Conservation (phyloP, 2,888 invertebrate species). For the Cryptus armator region DNA sequence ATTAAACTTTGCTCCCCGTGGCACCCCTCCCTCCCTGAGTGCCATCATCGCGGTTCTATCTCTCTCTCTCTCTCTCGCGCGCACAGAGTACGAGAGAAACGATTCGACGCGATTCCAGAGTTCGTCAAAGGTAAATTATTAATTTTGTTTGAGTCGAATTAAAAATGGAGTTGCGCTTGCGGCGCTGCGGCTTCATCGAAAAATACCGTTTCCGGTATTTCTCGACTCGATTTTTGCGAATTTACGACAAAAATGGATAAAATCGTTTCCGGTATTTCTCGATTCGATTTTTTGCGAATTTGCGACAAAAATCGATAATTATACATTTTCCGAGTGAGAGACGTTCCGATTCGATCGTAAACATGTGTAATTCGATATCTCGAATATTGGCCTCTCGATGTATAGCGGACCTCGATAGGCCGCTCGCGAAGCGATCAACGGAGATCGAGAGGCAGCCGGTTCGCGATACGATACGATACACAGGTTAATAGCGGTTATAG, state of each 20-base stretch:
- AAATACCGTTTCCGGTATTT: background rate
- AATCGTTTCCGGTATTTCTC: too few species aligned
- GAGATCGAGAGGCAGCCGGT: too few species aligned
- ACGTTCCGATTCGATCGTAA: too few species aligned
- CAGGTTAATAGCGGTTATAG: background rate
- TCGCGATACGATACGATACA: background rate
- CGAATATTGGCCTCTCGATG: too few species aligned
- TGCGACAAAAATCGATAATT: too few species aligned
- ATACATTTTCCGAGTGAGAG: too few species aligned
- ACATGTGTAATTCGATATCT: too few species aligned
- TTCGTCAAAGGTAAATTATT: slow-evolving; percentile 72
- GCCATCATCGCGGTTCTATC: background rate
- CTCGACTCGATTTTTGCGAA: background rate
- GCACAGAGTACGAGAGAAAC: background rate
- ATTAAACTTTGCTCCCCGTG: slow-evolving; percentile 71
- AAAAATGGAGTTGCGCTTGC: slow-evolving; percentile 49
- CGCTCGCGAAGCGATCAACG: too few species aligned
- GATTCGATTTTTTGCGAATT: too few species aligned
- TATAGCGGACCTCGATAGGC: too few species aligned
- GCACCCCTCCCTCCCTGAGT: background rate
- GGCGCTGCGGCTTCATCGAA: background rate
- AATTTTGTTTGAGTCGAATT: slow-evolving; percentile 69
- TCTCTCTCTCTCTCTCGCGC: background rate
- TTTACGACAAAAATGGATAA: too few species aligned
- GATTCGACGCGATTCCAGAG: slow-evolving; percentile 20